Evolutionary conservation across 2,888 invertebrate genomes (phyloP).

Genomic region (Acronicta aceris): DNA sequence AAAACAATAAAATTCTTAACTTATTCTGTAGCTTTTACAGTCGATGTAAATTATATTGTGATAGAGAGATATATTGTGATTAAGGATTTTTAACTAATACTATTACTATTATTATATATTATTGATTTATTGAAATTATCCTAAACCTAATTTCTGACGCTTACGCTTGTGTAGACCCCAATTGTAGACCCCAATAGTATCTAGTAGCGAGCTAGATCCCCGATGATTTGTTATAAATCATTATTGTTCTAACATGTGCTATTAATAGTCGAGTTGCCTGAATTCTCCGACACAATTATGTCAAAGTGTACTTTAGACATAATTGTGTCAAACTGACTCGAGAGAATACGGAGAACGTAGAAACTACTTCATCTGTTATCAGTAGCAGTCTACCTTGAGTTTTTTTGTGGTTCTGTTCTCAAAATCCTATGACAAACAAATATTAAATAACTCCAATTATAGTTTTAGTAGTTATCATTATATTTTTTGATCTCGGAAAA

Average conservation of each 20-base stretch:
- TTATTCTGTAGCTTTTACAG: not conserved
- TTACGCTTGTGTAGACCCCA: not conserved
- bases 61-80: too few relatives aligned
- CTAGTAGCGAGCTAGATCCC: constrained; percentile 3
- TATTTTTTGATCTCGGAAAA: too few relatives aligned
- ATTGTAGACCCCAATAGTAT: constrained; percentile 2
- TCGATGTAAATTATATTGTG: too few relatives aligned
- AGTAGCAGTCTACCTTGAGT: constrained; percentile 15
- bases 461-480: too few relatives aligned
- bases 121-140: not conserved
- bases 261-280: constrained; percentile 44
- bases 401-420: too few relatives aligned
- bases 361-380: constrained; percentile 34
- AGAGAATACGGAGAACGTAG: constrained; percentile 25
- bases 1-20: constrained; percentile 12
- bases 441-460: too few relatives aligned
- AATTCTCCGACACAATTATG: constrained; percentile 55
- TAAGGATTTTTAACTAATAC: not conserved
- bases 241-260: constrained; percentile 33
- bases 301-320: constrained; percentile 26
- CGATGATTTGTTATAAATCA: constrained; percentile 40
- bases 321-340: constrained; percentile 46
- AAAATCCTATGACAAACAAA: too few relatives aligned
- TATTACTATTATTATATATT: too few relatives aligned
- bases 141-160: not conserved